Base-by-base conservation (phyloP, 2,888 invertebrate genomes). In the Pachycephus smyrnensis region DNA sequence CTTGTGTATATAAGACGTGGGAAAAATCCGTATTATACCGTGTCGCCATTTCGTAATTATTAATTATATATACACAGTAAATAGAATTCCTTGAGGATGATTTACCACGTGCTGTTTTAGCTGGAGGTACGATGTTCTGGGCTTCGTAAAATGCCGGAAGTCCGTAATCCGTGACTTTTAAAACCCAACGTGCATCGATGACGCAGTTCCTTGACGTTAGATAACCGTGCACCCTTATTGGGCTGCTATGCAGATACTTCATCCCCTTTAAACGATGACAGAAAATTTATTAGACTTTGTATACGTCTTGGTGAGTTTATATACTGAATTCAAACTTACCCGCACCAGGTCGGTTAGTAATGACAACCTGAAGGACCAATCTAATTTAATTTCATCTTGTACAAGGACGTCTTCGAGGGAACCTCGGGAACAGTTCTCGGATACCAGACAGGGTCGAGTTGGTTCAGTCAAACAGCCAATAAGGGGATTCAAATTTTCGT, bases 291-390 rank as follows among this genome's bases (percentile, higher is more conserved):
- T 6, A 55, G 40, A 55, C 23, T 23, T 23, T 55, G 15, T 55
- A 9, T 55, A 55, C 23, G 9, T 23, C 40, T 55, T 55, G 23
- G 2, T 55, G 40, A 55, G 40, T 55, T 55, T 55, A 55, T 55
- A 55, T 55, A 55, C 40, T 9, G 23, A 55, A 23, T 55, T 55
- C 40, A 71, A 69, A 81, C 93, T 93, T 92, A 96, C 96, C 92
- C 97, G 94, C 85, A 98, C 97, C 81, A 98, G 93, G 93, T 98
- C 98, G 12, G 98, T 98, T 75, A 98, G 94, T 83, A 99, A 93
- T 69, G 98, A 98, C 79, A 98, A 93, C 79, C 98, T 96, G 92
- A 98, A 98, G 77, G 97, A 97, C 98, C 98, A 98, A 93, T 99
- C 98, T 86, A 98, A 94, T 92, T 96, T 96, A 90, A 98, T 97